These are phyloP conservation scores for Pontoporia blainvillei DNA, from an alignment of 2,113 vertebrate genomes.

Conservation along the genomic window DNA sequence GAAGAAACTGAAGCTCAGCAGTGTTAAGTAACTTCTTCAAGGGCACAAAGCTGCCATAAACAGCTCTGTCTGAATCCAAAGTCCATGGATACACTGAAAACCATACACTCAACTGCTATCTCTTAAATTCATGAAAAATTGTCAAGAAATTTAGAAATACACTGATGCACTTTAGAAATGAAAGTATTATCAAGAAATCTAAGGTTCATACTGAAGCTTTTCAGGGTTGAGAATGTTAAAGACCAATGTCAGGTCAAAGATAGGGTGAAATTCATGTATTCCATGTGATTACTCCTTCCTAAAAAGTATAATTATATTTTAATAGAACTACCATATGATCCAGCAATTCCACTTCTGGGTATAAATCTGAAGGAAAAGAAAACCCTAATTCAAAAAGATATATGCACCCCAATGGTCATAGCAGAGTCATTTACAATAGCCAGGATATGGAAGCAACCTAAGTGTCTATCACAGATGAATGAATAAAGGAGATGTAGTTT, in stretches of 20 bases:
- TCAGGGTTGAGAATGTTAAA: neutral
- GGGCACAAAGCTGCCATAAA: neutral
- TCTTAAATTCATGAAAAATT: neutral
- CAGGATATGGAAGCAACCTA: neutral
- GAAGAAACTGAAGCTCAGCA: neutral
- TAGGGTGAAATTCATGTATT: neutral
- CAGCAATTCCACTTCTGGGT: neutral
- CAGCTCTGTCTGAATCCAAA: neutral
- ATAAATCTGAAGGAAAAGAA: neutral
- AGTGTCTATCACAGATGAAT: neutral
- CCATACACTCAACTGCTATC: fast-evolving
- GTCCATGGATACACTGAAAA: neutral
- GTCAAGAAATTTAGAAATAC: neutral
- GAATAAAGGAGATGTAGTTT: neutral
- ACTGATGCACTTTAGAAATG: neutral
- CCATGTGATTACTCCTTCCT: neutral
- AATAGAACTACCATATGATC: neutral
- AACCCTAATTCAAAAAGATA: neutral
- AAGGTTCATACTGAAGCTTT: neutral
- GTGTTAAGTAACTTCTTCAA: neutral
- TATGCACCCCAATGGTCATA: neutral
- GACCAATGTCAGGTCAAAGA: neutral
- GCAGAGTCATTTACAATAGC: neutral
- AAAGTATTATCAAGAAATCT: neutral
- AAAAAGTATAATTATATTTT: neutral